Evolutionary conservation across 2,797 vertebrate species (phyloP), one percentile per base, ranked within the genome.

Genomic region (Megalops cyprinoides): DNA sequence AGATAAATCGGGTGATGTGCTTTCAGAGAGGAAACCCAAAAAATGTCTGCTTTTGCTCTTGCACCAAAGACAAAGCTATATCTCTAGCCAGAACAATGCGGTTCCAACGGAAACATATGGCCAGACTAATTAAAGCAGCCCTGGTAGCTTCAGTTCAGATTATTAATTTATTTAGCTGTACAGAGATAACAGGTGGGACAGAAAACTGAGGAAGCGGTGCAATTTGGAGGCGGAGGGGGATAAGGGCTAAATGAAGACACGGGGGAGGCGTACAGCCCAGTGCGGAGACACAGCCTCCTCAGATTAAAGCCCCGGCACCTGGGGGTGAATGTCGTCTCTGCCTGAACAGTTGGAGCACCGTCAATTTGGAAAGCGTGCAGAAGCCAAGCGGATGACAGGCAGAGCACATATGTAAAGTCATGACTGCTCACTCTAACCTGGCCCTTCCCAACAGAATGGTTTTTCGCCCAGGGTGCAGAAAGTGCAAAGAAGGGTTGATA

Each of bases 171-270:
- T 39, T 58, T 74, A 48, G n/a, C 44, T 37, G 49, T 73, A 18
- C 65, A 25, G 42, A 77, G 51, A 78, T 82, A 78, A 60, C 51
- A 78, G 81, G 81, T 73, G 81, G 76, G 53, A 73, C 4, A 46
- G 6, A 48, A 34, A 51, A 55, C 44, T 15, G 18, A 23, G 74
- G 15, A 42, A 69, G 25, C 23, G 46, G 74, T 28, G 48, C 20
- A 49, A 14, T 48, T 28, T 46, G 73, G 12, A 49, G 28, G 23
- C 14, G 31, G 31, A 8, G 46, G 28, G 28, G 71, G 58, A 28
- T 15, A 25, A 51, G 20, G 46, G 49, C 14, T 55, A 53, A 76
- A 55, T 51, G 49, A 31, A 23, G 74, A 76, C 46, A 76, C 48
- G 8, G 31, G 31, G 37, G 48, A 34, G 51, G 34, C 25, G 8